These are phyloP conservation scores for Neoniphon sammara DNA, from an alignment of 2,797 vertebrate species.

Conservation along the genomic window DNA sequence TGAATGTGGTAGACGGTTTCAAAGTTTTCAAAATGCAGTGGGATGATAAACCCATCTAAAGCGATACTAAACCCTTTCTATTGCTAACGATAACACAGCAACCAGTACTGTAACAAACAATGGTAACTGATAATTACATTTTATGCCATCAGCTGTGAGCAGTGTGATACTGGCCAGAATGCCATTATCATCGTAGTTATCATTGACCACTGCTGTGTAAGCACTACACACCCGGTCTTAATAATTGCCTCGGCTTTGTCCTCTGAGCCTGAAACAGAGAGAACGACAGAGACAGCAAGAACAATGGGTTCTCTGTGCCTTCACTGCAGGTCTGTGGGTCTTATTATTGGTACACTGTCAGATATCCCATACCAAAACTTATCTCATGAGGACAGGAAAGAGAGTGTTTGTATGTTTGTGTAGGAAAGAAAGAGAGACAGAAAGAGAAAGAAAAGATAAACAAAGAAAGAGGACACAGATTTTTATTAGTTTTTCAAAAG, in stretches of 20 bases:
- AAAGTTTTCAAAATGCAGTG: constrained; percentile 26
- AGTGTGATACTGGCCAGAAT: constrained; percentile 63
- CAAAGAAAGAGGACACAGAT: not conserved
- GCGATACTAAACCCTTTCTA: constrained; percentile 20
- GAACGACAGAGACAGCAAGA: constrained; percentile 9
- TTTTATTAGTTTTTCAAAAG: constrained; percentile 33
- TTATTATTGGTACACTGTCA: constrained; percentile 30
- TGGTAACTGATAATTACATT: constrained; percentile 61
- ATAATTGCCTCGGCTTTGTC: constrained; percentile 36
- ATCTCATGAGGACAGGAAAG: not conserved
- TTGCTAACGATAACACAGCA: constrained; percentile 47
- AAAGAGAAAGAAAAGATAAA: not conserved
- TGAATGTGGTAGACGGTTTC: constrained; percentile 7
- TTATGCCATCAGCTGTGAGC: constrained; percentile 65
- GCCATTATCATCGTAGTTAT: constrained; percentile 70
- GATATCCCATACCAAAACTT: constrained; percentile 27
- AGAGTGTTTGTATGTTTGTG: not conserved
- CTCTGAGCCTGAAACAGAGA: constrained; percentile 42
- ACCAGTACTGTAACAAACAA: constrained; percentile 39
- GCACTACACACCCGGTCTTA: constrained; percentile 44
- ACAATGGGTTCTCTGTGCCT: constrained; percentile 27
- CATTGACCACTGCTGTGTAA: constrained; percentile 64
- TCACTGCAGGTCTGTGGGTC: constrained; percentile 26
- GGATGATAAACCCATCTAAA: constrained; percentile 30
- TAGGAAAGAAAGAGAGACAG: not conserved